phyloP scores from a whole-genome alignment of 2,888 invertebrate species.

The Agrypnus murinus region DNA sequence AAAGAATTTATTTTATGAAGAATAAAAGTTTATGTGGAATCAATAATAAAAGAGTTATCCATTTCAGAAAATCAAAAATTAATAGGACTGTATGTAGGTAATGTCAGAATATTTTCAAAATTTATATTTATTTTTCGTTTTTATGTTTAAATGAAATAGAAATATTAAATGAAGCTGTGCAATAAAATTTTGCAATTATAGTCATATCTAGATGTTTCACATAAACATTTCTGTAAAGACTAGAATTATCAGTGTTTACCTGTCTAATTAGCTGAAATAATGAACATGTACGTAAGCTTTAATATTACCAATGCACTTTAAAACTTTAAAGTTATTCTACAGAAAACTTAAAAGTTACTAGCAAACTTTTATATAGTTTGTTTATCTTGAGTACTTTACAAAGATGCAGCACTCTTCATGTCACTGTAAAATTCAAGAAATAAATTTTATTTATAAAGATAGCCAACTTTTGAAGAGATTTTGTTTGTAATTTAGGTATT shows the following conservation, averaged over 20 bases:
- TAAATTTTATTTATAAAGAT: background rate
- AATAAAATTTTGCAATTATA: too few relatives aligned
- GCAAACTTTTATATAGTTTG: conserved; percentile 8
- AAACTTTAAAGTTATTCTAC: too few relatives aligned
- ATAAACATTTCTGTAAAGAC: too few relatives aligned
- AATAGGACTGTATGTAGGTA: background rate
- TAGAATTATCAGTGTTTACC: too few relatives aligned
- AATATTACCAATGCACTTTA: too few relatives aligned
- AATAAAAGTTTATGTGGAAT: conserved; percentile 2
- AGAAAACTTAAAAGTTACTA: background rate
- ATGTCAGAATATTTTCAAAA: background rate
- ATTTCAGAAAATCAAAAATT: background rate
- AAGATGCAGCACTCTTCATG: background rate
- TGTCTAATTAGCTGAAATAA: too few relatives aligned
- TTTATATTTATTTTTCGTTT: background rate
- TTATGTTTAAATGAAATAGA: too few relatives aligned
- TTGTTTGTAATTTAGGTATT: background rate
- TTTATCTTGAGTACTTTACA: conserved; percentile 13
- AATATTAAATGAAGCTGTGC: too few relatives aligned
- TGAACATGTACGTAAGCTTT: too few relatives aligned
- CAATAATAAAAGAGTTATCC: conserved; percentile 1
- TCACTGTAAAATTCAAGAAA: background rate
- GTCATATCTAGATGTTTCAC: too few relatives aligned
- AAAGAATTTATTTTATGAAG: conserved; percentile 12
- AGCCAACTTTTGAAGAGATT: background rate